Conservation (phyloP, 2,888 invertebrate genomes). For the Pachydiplax longipennis region DNA sequence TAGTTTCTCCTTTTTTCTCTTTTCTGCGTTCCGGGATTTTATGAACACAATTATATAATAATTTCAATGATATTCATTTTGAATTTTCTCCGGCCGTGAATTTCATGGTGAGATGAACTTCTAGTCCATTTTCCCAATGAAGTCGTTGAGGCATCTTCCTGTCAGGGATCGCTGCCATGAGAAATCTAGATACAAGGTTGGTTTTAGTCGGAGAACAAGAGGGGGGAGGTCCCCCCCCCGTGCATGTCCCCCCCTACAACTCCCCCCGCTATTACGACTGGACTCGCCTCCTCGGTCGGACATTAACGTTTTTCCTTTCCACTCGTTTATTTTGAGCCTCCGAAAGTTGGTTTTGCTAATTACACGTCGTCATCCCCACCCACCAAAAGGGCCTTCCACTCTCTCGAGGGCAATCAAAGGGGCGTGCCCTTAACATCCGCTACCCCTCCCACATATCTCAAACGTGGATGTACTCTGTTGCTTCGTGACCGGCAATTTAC, state of each 20-base stretch:
- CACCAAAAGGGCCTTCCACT: neutral
- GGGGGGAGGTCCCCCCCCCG: neutral
- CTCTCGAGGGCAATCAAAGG: slow-evolving; percentile 27
- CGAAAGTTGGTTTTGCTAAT: slow-evolving; percentile 44
- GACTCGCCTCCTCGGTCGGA: neutral
- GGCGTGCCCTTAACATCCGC: slow-evolving; percentile 31
- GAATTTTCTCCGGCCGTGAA: no score
- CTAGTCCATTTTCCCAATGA: no score
- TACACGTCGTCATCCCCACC: neutral
- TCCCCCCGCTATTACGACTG: neutral
- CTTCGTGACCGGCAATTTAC: slow-evolving; percentile 25
- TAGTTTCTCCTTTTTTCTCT: no score
- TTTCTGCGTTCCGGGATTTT: no score
- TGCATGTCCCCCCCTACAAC: neutral
- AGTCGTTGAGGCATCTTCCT: no score
- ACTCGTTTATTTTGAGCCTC: neutral
- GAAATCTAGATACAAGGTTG: no score
- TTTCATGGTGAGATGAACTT: no score
- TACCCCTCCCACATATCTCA: neutral
- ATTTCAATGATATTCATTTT: no score
- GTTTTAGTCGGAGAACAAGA: no score
- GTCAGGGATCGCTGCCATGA: no score
- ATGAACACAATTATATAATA: no score
- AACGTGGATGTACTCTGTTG: slow-evolving; percentile 8
- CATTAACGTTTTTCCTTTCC: neutral